Base-by-base conservation (phyloP, 2,888 invertebrate species). In the Tribolium freemani region DNA sequence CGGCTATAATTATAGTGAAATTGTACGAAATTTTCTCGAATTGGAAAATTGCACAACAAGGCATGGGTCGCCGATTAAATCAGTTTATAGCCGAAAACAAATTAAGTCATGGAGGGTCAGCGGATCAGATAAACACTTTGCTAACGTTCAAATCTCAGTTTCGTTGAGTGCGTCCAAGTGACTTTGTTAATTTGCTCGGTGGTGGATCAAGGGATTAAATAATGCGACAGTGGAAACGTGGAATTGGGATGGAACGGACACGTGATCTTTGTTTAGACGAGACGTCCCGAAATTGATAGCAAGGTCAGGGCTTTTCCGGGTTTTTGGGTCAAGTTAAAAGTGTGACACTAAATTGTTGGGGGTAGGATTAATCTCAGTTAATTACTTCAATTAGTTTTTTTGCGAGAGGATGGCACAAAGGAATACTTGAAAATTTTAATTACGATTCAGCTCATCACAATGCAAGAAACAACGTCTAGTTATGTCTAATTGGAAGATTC, bases 61-160 rank as follows among this genome's bases (percentile, higher is more conserved):
- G 9, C 38, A 38, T 38, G 38, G 38, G 38, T 57, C 38, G 57
- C 10, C 30, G 48, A 57, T 46, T 48, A 48, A 21, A 50, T 45
- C 16, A 45, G 44, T 66, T 56, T 21, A 31, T 48, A 56, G 57
- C 48, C 30, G 48, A 51, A 69, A 69, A 69, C 51, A 69, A 69
- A 69, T 38, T 51, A 68, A 58, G 68, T 68, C 69, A 69, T 69
- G 69, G 54, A 60, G 69, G 69, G 58, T 60, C 58, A 69, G 69
- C 44, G 13, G 26, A 57, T 57, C n/a, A 68, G 68, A 68, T 58
- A 68, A 68, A 57, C 68, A 57, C 57, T 68, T 51, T n/a, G 30
- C 11, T 54, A n/a, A 21, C 26, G 63, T 31, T 31, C n/a, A 53
- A 38, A 54, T 64, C 64, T 64, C 64, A 64, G 64, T 64, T 64